phyloP scores from a whole-genome alignment of 2,888 invertebrate genomes.

The Serrognathus titanus region DNA sequence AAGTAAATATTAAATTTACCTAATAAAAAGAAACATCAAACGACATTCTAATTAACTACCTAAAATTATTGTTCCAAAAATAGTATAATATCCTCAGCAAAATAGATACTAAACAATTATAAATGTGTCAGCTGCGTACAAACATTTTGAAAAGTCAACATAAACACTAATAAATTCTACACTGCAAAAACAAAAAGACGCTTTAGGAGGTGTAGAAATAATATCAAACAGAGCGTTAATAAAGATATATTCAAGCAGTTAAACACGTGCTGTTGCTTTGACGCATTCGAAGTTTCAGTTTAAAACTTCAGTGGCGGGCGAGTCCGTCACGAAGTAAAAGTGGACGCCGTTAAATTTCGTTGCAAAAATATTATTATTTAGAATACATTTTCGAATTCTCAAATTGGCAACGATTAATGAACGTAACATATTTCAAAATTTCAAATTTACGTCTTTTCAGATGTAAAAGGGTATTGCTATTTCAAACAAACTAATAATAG shows the following conservation, averaged over 20 bases:
- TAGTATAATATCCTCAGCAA: neutral
- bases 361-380: too few relatives aligned
- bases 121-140: constrained; percentile 37
- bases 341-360: too few relatives aligned
- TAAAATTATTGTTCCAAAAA: neutral
- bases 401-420: too few relatives aligned
- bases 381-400: too few relatives aligned
- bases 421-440: too few relatives aligned
- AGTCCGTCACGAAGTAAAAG: too few relatives aligned
- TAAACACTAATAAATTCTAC: constrained; percentile 37
- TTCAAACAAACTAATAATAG: too few relatives aligned
- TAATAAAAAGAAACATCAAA: too few relatives aligned
- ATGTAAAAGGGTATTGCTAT: too few relatives aligned
- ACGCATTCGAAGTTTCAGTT: constrained; percentile 2
- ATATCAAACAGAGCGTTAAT: constrained; percentile 38
- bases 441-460: too few relatives aligned
- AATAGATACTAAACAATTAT: constrained; percentile 29
- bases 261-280: constrained; percentile 26
- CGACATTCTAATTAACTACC: neutral
- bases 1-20: too few relatives aligned
- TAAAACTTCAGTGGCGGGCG: too few relatives aligned
- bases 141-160: constrained; percentile 33
- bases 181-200: constrained; percentile 30
- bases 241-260: constrained; percentile 38
- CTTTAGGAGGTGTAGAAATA: constrained; percentile 34